A percentile compares a stretch with the other conserved stretches of the same genome.
Conservation (phyloP, 2,888 invertebrate genomes). For the Thelaira solivaga region DNA sequence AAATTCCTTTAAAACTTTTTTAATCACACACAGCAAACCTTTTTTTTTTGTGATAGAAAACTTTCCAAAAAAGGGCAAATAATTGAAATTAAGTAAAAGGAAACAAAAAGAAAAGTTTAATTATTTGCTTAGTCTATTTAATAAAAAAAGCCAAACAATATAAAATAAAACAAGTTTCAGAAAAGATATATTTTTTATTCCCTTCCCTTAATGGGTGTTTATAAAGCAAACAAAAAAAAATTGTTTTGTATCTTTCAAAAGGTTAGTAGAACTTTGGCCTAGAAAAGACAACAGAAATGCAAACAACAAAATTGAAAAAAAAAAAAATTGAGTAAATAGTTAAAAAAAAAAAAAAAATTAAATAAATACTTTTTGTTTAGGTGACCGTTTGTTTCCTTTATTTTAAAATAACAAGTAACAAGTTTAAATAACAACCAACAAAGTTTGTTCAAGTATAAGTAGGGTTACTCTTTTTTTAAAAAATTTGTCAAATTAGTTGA, state of each 20-base stretch:
- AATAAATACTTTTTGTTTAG: too few relatives aligned
- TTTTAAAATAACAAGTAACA: too few relatives aligned
- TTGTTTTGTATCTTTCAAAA: background rate
- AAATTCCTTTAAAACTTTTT: conserved; percentile 48
- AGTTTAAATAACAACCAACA: too few relatives aligned
- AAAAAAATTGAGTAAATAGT: too few relatives aligned
- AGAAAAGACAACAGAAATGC: conserved; percentile 12
- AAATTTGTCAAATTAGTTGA: too few relatives aligned
- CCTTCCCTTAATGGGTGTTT: conserved; percentile 4
- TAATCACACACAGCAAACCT: conserved; percentile 9
- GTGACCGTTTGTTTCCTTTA: too few relatives aligned
- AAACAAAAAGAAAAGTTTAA: conserved; percentile 39
- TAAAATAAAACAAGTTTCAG: background rate
- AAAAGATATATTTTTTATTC: background rate
- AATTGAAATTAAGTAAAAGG: too few relatives aligned
- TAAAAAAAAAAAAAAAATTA: too few relatives aligned
- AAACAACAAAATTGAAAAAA: conserved; percentile 12
- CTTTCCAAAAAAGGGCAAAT: background rate
- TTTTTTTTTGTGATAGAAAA: conserved; percentile 4
- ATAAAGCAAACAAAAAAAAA: background rate
- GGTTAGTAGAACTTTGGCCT: conserved; percentile 28
- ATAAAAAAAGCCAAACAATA: conserved; percentile 16
- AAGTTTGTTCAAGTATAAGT: too few relatives aligned
- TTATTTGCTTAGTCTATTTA: conserved; percentile 55
- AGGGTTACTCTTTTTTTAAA: too few relatives aligned